phyloP scores from a whole-genome alignment of 2,113 vertebrate species.

The Gnathochromis pfefferi region DNA sequence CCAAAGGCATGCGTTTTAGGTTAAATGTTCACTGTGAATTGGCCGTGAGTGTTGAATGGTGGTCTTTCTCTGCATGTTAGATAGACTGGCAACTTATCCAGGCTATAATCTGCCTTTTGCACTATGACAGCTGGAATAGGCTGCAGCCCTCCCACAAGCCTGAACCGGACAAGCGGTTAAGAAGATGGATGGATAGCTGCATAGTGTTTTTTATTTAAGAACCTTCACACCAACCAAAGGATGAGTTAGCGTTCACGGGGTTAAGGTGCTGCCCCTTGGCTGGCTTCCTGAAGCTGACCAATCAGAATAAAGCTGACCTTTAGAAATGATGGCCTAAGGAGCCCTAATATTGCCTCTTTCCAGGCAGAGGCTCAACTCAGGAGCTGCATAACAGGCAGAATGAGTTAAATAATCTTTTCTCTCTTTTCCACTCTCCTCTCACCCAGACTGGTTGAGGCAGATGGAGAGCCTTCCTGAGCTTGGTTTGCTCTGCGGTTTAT shows the following conservation, averaged over 20 bases:
- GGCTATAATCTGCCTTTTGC: background rate
- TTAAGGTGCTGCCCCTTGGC: background rate
- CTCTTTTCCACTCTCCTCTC: background rate
- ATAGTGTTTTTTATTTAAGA: background rate
- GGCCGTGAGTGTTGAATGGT: background rate
- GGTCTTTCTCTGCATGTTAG: background rate
- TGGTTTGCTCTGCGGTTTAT: background rate
- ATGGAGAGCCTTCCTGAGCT: background rate
- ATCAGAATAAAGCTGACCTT: background rate
- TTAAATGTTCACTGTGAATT: background rate
- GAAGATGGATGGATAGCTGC: background rate
- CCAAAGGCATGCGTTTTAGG: background rate
- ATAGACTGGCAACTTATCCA: background rate
- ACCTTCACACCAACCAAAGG: background rate
- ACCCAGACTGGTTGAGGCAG: background rate
- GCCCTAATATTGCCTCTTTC: background rate
- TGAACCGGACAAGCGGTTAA: background rate
- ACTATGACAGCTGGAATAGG: background rate
- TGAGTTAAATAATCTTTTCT: background rate
- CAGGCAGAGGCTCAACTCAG: background rate
- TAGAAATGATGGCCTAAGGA: background rate
- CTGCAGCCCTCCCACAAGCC: background rate
- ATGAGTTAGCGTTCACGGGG: background rate
- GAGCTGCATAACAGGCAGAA: background rate
- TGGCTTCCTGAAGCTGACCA: background rate